Evolutionary conservation across 2,797 vertebrate species (phyloP).

Genomic region (Spheniscus humboldti): DNA sequence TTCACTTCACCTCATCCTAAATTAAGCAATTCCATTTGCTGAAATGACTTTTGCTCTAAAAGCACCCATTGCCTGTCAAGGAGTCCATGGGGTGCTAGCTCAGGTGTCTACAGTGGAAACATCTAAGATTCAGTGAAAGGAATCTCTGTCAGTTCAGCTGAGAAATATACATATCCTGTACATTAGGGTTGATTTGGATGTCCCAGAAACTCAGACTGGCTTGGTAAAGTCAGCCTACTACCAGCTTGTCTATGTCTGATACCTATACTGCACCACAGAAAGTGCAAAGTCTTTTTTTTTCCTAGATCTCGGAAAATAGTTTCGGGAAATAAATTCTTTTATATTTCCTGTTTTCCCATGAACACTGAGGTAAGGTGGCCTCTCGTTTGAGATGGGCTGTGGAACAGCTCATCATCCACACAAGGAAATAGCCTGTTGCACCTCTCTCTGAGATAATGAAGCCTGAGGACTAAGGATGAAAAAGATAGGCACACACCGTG

Average conservation of each 20-base stretch:
- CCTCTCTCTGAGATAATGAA: neutral
- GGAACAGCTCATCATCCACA: neutral
- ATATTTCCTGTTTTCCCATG: fast-evolving
- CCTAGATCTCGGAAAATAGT: neutral
- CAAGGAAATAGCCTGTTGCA: neutral
- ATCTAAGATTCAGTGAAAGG: neutral
- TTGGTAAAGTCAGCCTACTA: neutral
- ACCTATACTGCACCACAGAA: neutral
- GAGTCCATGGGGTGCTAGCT: neutral
- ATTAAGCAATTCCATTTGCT: neutral
- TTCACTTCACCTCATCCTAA: neutral
- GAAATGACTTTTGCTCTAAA: neutral
- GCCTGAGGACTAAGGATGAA: neutral
- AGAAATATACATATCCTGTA: neutral
- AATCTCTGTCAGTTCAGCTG: neutral
- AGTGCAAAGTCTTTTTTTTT: neutral
- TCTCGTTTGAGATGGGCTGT: neutral
- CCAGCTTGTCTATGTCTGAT: neutral
- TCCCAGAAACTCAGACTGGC: neutral
- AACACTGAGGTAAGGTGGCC: neutral
- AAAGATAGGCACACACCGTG: neutral
- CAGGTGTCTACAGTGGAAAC: neutral
- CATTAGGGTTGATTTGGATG: neutral
- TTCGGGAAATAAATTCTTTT: neutral
- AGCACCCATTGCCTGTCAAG: neutral